Evolutionary conservation across 2,113 vertebrate genomes (phyloP).

Genomic region (Copsychus sechellarum): DNA sequence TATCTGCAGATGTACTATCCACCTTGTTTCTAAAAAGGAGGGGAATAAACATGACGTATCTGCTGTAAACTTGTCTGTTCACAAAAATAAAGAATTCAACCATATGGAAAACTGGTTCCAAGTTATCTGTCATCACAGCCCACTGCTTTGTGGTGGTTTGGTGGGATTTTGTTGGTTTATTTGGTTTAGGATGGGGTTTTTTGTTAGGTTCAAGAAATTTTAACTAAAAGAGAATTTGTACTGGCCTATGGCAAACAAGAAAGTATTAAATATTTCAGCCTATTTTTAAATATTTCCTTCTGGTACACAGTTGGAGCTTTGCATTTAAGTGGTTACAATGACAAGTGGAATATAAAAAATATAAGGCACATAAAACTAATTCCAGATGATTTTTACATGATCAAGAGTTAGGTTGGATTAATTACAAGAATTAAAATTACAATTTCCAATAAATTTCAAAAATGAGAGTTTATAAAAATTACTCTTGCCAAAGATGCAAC

Average conservation of each 20-base stretch:
- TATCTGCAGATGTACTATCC: neutral
- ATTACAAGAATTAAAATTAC: neutral
- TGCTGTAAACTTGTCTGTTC: neutral
- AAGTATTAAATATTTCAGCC: neutral
- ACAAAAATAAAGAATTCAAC: neutral
- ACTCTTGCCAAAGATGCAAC: neutral
- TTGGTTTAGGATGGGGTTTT: fast-evolving
- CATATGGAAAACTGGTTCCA: neutral
- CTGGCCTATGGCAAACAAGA: neutral
- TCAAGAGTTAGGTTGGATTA: neutral
- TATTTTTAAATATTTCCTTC: neutral
- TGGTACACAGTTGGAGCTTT: neutral
- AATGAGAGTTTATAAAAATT: neutral
- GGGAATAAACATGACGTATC: neutral
- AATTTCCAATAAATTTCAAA: neutral
- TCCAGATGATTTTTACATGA: neutral
- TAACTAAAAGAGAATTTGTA: neutral
- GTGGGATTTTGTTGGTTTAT: neutral
- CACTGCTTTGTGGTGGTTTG: neutral
- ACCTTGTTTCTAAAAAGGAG: neutral
- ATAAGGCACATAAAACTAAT: neutral
- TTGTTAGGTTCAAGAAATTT: neutral
- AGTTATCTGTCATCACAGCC: neutral
- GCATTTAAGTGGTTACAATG: neutral
- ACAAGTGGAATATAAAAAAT: neutral